Conservation (phyloP, 2,888 invertebrate species). For the Leptinotarsa haldemani region DNA sequence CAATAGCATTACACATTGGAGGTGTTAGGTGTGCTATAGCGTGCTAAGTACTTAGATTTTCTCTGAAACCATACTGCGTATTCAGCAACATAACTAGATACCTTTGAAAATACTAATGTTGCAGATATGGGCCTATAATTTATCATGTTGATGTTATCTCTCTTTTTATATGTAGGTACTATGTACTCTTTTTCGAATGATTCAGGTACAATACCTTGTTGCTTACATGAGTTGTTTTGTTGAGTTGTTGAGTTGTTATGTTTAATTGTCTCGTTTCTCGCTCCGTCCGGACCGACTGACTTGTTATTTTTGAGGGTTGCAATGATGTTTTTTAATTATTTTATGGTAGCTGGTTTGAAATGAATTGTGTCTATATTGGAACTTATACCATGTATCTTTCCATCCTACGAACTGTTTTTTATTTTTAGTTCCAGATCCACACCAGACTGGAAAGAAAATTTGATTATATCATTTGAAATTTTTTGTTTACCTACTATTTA, state of each 20-base stretch:
- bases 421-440: background rate
- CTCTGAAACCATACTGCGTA: background rate
- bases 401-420: background rate
- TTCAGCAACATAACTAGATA: background rate
- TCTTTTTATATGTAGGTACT: background rate
- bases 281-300: background rate
- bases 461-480: background rate
- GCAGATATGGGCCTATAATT: background rate
- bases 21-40: background rate
- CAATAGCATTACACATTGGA: background rate
- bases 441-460: background rate
- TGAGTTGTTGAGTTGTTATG: too few species aligned
- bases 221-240: too few species aligned
- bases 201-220: conserved; percentile 2
- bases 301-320: background rate
- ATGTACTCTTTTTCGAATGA: background rate
- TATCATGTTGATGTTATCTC: background rate
- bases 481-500: background rate
- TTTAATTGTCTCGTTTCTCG: conserved; percentile 2
- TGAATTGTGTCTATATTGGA: background rate
- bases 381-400: background rate
- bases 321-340: background rate
- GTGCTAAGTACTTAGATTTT: background rate
- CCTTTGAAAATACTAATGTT: background rate
- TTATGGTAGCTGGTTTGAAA: background rate